These are phyloP conservation scores for Leucophenga maculata DNA, from an alignment of 2,888 invertebrate species.

Conservation along the genomic window DNA sequence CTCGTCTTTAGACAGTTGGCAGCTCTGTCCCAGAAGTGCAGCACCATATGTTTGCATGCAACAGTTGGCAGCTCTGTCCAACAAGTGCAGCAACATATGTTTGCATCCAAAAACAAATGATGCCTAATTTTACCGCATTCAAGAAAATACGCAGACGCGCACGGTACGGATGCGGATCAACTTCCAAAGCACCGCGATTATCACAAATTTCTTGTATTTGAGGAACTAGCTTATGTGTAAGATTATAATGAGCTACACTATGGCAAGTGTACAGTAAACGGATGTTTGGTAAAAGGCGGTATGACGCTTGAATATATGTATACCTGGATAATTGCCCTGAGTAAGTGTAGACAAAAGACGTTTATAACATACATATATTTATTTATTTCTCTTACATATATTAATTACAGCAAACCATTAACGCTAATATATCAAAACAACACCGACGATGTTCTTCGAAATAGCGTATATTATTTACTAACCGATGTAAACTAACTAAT, in stretches of 20 bases:
- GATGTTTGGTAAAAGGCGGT: slow-evolving; percentile 48
- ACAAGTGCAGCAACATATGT: no score
- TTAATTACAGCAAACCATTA: slow-evolving; percentile 50
- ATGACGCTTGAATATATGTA: slow-evolving; percentile 61
- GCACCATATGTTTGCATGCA: no score
- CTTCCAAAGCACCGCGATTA: slow-evolving; percentile 54
- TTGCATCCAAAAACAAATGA: no score
- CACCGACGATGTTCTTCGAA: slow-evolving; percentile 36
- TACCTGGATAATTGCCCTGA: slow-evolving; percentile 52
- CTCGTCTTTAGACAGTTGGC: no score
- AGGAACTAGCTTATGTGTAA: slow-evolving; percentile 58
- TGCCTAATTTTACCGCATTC: neutral
- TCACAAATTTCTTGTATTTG: slow-evolving; percentile 62
- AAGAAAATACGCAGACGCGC: neutral
- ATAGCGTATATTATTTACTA: slow-evolving; percentile 56
- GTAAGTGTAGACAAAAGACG: slow-evolving; percentile 48
- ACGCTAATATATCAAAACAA: slow-evolving; percentile 51
- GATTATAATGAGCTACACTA: slow-evolving; percentile 58
- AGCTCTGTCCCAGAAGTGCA: no score
- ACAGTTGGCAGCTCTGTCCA: no score
- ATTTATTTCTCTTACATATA: no score
- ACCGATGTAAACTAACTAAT: slow-evolving; percentile 46
- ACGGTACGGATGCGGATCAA: slow-evolving; percentile 21
- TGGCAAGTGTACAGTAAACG: slow-evolving; percentile 66
- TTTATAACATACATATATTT: no score